Evolutionary conservation across 2,888 invertebrate species (phyloP).

Genomic region (Sphinx pinastri): DNA sequence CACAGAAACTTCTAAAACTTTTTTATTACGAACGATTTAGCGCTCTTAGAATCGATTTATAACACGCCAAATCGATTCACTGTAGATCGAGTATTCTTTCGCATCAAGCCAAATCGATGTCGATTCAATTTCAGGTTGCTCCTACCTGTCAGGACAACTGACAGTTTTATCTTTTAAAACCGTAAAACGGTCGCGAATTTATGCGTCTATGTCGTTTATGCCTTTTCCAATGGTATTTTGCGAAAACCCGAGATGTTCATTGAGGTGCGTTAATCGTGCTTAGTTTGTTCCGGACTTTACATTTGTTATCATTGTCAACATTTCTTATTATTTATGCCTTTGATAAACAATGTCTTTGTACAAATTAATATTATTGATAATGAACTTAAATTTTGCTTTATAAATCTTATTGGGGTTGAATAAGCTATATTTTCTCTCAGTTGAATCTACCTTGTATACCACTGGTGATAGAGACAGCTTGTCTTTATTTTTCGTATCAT

Average conservation of each 20-base stretch:
- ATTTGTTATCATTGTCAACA: too few relatives aligned
- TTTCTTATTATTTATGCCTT: not conserved
- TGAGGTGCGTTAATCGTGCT: not conserved
- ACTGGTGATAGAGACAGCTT: too few relatives aligned
- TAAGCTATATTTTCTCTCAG: too few relatives aligned
- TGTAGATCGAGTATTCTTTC: not conserved
- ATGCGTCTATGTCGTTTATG: slow-evolving; percentile 46
- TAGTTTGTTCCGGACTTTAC: not conserved
- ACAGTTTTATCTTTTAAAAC: slow-evolving; percentile 37
- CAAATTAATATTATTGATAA: not conserved
- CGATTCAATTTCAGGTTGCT: slow-evolving; percentile 6
- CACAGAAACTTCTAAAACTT: too few relatives aligned
- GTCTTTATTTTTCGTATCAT: too few relatives aligned
- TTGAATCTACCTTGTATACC: too few relatives aligned
- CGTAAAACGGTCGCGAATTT: slow-evolving; percentile 40
- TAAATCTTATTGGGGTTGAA: too few relatives aligned
- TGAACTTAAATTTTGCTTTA: too few relatives aligned
- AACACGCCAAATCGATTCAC: not conserved
- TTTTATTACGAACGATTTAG: too few relatives aligned
- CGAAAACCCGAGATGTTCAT: slow-evolving; percentile 29
- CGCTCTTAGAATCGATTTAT: not conserved
- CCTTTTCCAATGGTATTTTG: slow-evolving; percentile 41
- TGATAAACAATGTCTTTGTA: not conserved
- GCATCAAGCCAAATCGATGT: not conserved
- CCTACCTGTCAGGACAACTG: slow-evolving; percentile 18